Conservation (phyloP, 92 coral and sea anemone species). For the Siderastrea siderea region DNA sequence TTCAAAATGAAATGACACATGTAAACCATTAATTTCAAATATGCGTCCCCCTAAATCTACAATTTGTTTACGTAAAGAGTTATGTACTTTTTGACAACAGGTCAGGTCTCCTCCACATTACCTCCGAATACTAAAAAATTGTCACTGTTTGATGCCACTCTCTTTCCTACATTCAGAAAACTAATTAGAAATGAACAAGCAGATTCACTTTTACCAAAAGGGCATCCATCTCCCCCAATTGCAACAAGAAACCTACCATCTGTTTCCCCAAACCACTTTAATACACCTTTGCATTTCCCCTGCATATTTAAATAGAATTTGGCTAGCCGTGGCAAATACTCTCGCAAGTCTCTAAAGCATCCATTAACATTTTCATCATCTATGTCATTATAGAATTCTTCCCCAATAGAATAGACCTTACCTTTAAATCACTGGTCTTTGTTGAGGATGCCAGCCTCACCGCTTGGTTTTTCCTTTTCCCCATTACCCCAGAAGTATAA, state of each 20-base stretch:
- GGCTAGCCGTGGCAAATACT: slow-evolving; percentile 82
- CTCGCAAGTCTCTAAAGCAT: slow-evolving; percentile 74
- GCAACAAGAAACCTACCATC: slow-evolving; percentile 78
- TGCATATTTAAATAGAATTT: slow-evolving; percentile 62
- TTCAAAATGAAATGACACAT: slow-evolving; percentile 68
- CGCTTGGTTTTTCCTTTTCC: slow-evolving; percentile 66
- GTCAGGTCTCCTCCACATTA: slow-evolving; percentile 71
- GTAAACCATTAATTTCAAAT: slow-evolving; percentile 65
- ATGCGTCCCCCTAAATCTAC: slow-evolving; percentile 61
- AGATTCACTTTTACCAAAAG: slow-evolving; percentile 74
- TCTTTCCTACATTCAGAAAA: slow-evolving; percentile 65
- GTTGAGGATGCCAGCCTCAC: slow-evolving; percentile 64
- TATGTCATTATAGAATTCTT: slow-evolving; percentile 55
- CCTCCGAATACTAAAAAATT: slow-evolving; percentile 71
- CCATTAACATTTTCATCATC: slow-evolving; percentile 78
- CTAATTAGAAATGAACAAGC: slow-evolving; percentile 80
- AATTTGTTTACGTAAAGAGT: slow-evolving; percentile 59
- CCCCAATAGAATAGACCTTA: slow-evolving; percentile 45
- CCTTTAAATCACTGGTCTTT: slow-evolving; percentile 57
- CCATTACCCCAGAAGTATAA: slow-evolving; percentile 5
- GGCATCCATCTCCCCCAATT: slow-evolving; percentile 18
- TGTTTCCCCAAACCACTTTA: slow-evolving; percentile 83
- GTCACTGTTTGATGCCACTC: slow-evolving; percentile 74
- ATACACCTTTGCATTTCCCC: slow-evolving; percentile 46
- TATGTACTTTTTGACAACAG: slow-evolving; percentile 50